Conservation (phyloP, 64 coral and sea anemone species). For the Dendrophyllia cribrosa region DNA sequence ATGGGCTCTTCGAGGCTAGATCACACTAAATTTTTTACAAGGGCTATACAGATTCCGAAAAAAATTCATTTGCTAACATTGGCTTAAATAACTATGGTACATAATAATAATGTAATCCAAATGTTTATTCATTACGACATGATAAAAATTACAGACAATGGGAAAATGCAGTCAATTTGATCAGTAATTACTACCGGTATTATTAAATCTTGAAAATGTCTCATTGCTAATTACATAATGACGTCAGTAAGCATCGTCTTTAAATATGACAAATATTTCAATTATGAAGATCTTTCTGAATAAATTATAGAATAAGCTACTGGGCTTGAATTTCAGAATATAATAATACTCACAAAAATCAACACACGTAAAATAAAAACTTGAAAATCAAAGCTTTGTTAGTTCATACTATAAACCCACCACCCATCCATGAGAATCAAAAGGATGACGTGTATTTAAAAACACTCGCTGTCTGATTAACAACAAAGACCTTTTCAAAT, state of each 20-base stretch:
- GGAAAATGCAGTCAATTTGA: not conserved
- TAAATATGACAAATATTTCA: constrained; percentile 1
- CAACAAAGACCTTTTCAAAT: not conserved
- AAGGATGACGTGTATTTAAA: not conserved
- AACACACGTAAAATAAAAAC: too few relatives aligned
- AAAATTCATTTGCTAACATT: too few relatives aligned
- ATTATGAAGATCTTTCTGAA: not conserved
- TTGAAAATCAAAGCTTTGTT: too few relatives aligned
- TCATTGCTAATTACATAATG: not conserved
- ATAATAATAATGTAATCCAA: too few relatives aligned
- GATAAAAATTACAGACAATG: too few relatives aligned
- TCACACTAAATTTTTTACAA: too few relatives aligned
- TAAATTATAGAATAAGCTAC: not conserved
- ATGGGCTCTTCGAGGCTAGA: too few relatives aligned
- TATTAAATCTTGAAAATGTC: not conserved
- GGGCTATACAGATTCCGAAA: too few relatives aligned
- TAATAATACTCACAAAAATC: too few relatives aligned
- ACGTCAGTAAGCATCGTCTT: not conserved
- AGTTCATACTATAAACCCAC: not conserved
- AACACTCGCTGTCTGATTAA: not conserved
- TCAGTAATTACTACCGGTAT: not conserved
- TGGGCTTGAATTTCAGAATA: too few relatives aligned
- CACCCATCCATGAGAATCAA: not conserved
- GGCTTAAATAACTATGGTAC: too few relatives aligned
- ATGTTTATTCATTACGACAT: too few relatives aligned